phyloP scores from a whole-genome alignment of 2,113 vertebrate genomes.

The Pluvianellus socialis region DNA sequence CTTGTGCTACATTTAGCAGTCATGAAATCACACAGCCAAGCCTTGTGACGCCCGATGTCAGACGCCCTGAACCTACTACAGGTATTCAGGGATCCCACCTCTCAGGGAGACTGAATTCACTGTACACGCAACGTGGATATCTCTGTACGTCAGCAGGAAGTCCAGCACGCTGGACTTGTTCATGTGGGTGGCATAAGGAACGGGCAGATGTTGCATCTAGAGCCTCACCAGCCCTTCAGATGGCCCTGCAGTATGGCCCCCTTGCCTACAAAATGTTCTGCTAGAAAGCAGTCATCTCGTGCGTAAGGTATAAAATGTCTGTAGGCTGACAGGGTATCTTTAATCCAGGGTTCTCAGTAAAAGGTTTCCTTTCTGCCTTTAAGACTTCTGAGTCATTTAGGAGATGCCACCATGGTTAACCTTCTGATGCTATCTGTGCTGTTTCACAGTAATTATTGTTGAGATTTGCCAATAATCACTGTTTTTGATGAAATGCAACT shows the following conservation, averaged over 20 bases:
- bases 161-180: background rate
- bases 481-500: background rate
- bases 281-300: background rate
- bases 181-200: background rate
- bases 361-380: background rate
- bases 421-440: background rate
- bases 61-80: background rate
- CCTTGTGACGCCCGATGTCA: fast-evolving
- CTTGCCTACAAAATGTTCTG: background rate
- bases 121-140: background rate
- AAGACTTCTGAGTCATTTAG: background rate
- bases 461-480: background rate
- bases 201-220: background rate
- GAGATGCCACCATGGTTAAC: background rate
- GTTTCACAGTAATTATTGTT: background rate
- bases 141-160: background rate
- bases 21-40: background rate
- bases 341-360: background rate
- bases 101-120: background rate
- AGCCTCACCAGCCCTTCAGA: background rate
- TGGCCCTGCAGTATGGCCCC: background rate
- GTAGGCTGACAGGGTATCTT: background rate
- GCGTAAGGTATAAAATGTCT: background rate
- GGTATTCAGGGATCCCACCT: background rate
- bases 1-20: background rate